phyloP scores from a whole-genome alignment of 2,113 vertebrate species.

The Drymodes brunneopygia region DNA sequence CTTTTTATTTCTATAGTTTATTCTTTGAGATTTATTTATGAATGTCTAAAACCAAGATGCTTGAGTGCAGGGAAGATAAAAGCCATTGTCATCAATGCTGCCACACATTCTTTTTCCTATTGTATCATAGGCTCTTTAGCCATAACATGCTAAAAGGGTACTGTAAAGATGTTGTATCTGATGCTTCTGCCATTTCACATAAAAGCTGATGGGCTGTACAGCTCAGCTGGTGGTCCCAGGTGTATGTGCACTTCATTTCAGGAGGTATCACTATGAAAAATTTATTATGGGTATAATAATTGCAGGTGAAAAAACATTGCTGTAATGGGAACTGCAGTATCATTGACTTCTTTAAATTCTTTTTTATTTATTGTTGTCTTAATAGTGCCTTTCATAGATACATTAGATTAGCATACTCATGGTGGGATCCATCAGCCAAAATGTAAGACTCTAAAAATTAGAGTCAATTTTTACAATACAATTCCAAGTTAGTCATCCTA shows the following conservation, averaged over 20 bases:
- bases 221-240: neutral
- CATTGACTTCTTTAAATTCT: neutral
- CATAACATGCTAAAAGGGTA: neutral
- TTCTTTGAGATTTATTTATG: neutral
- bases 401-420: neutral
- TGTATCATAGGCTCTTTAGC: neutral
- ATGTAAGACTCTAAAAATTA: neutral
- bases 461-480: neutral
- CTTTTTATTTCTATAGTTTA: neutral
- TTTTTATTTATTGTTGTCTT: neutral
- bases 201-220: neutral
- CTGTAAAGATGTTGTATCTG: neutral
- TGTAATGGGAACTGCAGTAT: neutral
- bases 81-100: neutral
- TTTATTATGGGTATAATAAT: neutral
- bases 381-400: neutral
- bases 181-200: neutral
- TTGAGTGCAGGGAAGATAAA: neutral
- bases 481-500: neutral
- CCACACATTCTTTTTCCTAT: neutral
- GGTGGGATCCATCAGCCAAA: neutral
- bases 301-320: neutral
- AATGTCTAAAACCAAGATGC: neutral
- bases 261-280: conserved; percentile 2
- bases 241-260: neutral